These are phyloP conservation scores for Coelinius sp. DNA, from an alignment of 2,888 invertebrate genomes.

Conservation along the genomic window DNA sequence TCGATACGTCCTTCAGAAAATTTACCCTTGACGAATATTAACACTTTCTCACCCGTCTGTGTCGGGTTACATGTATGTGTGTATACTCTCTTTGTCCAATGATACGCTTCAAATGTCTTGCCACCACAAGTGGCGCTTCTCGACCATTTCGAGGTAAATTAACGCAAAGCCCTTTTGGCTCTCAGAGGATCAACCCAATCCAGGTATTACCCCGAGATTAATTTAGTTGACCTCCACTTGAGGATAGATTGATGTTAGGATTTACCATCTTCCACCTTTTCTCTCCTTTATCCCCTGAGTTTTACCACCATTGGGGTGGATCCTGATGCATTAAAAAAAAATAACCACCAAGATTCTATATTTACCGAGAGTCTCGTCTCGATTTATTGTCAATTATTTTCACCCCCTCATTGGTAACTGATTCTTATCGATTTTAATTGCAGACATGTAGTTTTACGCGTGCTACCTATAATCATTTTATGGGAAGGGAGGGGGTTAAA, in stretches of 20 bases:
- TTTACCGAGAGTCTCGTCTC: constrained; percentile 28
- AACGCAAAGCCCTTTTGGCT: constrained; percentile 33
- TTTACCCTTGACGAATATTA: background rate
- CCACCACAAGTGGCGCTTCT: constrained; percentile 1
- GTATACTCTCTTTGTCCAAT: background rate
- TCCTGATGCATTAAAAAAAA: no score
- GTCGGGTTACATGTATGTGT: background rate
- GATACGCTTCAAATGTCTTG: constrained; percentile 20
- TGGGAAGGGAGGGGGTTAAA: background rate
- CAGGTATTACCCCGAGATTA: constrained; percentile 46
- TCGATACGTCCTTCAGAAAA: constrained; percentile 13
- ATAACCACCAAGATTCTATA: constrained; percentile 23
- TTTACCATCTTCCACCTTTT: constrained; percentile 41
- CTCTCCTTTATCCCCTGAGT: constrained; percentile 26
- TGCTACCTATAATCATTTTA: constrained; percentile 6
- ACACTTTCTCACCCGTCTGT: background rate
- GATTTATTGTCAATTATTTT: constrained; percentile 15
- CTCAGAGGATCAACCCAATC: constrained; percentile 38
- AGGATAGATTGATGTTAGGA: constrained; percentile 49
- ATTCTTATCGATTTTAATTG: constrained; percentile 47
- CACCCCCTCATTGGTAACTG: constrained; percentile 39
- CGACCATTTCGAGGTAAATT: constrained; percentile 24
- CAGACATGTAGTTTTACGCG: constrained; percentile 14
- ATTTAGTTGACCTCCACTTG: constrained; percentile 47
- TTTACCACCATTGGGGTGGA: no score